These are phyloP conservation scores for Ametastegia equiseti DNA, from an alignment of 2,888 invertebrate species.

Conservation along the genomic window DNA sequence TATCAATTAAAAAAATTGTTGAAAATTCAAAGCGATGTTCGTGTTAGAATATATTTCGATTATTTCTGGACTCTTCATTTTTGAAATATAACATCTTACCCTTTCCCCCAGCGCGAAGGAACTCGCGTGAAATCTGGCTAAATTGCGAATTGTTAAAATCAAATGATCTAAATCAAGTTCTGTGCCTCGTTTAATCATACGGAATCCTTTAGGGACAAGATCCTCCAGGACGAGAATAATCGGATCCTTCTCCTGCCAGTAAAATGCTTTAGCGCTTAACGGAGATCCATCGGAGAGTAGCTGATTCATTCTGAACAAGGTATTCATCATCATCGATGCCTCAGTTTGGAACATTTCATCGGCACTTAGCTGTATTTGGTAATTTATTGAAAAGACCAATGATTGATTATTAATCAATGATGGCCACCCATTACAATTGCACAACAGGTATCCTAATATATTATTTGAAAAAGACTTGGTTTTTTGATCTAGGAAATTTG, in stretches of 20 bases:
- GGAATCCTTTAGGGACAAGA: slow-evolving; percentile 75
- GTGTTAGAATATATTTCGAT: background rate
- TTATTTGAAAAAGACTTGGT: background rate
- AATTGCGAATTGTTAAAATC: slow-evolving; percentile 73
- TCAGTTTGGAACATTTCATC: slow-evolving; percentile 8
- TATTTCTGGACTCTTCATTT: background rate
- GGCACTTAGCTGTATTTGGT: background rate
- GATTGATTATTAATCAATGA: background rate
- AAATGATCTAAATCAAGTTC: slow-evolving; percentile 77
- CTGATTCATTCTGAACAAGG: slow-evolving; percentile 24
- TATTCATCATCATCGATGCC: slow-evolving; percentile 27
- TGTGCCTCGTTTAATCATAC: slow-evolving; percentile 74
- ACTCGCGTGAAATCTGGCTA: slow-evolving; percentile 77
- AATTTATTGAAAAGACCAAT: background rate
- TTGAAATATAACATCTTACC: slow-evolving; percentile 63
- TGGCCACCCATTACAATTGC: background rate
- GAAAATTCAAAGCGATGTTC: background rate
- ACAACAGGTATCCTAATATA: background rate
- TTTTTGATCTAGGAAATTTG: background rate
- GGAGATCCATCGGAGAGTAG: slow-evolving; percentile 6
- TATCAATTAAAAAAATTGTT: background rate
- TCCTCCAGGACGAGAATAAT: slow-evolving; percentile 74
- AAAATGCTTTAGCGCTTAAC: slow-evolving; percentile 10
- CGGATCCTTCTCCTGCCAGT: background rate
- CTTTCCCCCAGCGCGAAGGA: slow-evolving; percentile 75